These are phyloP conservation scores for Dasysyrphus albostriatus DNA, from an alignment of 2,888 invertebrate species.

Conservation along the genomic window DNA sequence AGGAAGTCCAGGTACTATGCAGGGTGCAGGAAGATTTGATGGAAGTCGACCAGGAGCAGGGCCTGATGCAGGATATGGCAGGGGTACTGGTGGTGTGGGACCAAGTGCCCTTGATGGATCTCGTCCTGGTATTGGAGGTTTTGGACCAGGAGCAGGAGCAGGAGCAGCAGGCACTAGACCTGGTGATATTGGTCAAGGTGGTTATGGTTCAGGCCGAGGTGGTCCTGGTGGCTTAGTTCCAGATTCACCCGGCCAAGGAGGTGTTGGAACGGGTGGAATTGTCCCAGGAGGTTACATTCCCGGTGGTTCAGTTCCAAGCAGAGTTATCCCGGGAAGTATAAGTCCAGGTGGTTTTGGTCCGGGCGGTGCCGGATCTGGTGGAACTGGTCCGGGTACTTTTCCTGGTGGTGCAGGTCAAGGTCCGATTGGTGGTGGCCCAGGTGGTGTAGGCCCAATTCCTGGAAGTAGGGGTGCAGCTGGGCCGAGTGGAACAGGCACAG, in stretches of 20 bases:
- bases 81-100: slow-evolving; percentile 57
- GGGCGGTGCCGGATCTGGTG: slow-evolving; percentile 52
- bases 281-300: slow-evolving; percentile 22
- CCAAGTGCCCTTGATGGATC: slow-evolving; percentile 23
- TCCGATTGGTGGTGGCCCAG: slow-evolving; percentile 34
- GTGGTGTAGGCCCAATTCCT: not conserved
- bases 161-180: slow-evolving; percentile 53
- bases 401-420: slow-evolving; percentile 28
- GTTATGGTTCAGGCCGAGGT: slow-evolving; percentile 46
- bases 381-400: slow-evolving; percentile 25
- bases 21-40: slow-evolving; percentile 2
- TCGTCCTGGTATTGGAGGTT: slow-evolving; percentile 37
- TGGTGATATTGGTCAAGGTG: slow-evolving; percentile 55
- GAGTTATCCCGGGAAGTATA: slow-evolving; percentile 20
- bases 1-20: not conserved
- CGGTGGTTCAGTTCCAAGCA: slow-evolving; percentile 35
- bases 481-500: not conserved
- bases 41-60: slow-evolving; percentile 31
- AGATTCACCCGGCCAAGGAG: slow-evolving; percentile 15
- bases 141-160: slow-evolving; percentile 53
- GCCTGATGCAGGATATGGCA: slow-evolving; percentile 40
- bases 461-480: not conserved
- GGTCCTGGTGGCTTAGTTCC: slow-evolving; percentile 46
- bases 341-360: slow-evolving; percentile 57
- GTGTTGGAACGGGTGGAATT: slow-evolving; percentile 48